phyloP scores from a whole-genome alignment of 2,888 invertebrate species.

The Ectemnius cavifrons region DNA sequence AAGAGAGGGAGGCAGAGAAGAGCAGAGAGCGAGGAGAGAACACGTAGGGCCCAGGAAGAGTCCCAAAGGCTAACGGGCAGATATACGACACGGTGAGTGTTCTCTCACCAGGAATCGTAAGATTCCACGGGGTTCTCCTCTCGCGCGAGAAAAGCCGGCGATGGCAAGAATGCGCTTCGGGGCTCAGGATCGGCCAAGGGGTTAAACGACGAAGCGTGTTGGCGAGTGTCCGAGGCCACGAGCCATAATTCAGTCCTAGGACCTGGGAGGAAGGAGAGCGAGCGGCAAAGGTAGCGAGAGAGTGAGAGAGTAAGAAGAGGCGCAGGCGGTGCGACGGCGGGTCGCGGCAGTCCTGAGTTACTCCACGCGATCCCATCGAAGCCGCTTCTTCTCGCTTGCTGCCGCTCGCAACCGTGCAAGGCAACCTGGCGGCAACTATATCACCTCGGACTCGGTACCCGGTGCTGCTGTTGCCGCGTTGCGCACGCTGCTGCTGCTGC shows the following conservation, averaged over 20 bases:
- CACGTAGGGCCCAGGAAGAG: slow-evolving; percentile 10
- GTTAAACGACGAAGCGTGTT: slow-evolving; percentile 77
- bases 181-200: slow-evolving; percentile 68
- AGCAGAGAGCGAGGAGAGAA: slow-evolving; percentile 9
- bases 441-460: slow-evolving; percentile 54
- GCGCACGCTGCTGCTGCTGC: slow-evolving; percentile 8
- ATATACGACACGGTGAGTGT: slow-evolving; percentile 37
- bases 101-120: slow-evolving; percentile 53
- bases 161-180: slow-evolving; percentile 67
- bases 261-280: slow-evolving; percentile 54
- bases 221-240: slow-evolving; percentile 70
- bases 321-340: slow-evolving; percentile 24
- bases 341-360: slow-evolving; percentile 61
- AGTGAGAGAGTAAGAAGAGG: slow-evolving; percentile 51
- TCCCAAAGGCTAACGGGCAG: slow-evolving; percentile 6
- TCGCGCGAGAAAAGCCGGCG: slow-evolving; percentile 62
- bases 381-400: slow-evolving; percentile 57
- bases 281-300: slow-evolving; percentile 36
- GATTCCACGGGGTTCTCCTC: slow-evolving; percentile 43
- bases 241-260: slow-evolving; percentile 73
- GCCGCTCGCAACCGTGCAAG: slow-evolving; percentile 57
- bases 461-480: neutral
- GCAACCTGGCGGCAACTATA: slow-evolving; percentile 65
- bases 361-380: slow-evolving; percentile 70
- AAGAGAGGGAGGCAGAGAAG: neutral